Evolutionary conservation across 2,113 vertebrate species (phyloP).

Genomic region (Lepisosteus oculatus): DNA sequence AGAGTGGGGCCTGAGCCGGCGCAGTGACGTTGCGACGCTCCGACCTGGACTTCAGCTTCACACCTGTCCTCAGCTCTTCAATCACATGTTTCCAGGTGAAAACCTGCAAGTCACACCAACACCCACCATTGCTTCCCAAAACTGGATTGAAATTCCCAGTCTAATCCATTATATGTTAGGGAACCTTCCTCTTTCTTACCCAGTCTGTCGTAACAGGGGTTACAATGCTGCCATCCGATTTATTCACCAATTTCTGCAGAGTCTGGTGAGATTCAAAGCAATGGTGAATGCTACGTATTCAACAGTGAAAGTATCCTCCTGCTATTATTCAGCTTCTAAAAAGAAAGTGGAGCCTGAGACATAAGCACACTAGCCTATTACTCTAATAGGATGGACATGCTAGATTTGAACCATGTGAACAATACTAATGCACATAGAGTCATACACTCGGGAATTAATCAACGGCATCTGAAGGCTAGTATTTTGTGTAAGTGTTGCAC

Average conservation of each 20-base stretch:
- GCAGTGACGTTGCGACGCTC: fast-evolving
- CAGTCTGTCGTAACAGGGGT: constrained; percentile 12
- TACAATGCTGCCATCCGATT: constrained; percentile 18
- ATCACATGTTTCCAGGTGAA: constrained; percentile 43
- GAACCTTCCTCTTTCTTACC: constrained; percentile 21
- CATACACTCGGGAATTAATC: too few relatives aligned
- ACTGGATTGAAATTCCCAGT: not conserved
- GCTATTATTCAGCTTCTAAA: too few relatives aligned
- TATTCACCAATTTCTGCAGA: constrained; percentile 33
- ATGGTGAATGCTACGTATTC: too few relatives aligned
- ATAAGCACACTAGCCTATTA: too few relatives aligned
- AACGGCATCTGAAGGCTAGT: too few relatives aligned
- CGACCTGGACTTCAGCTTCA: constrained; percentile 34
- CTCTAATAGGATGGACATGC: too few relatives aligned
- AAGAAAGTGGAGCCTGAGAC: too few relatives aligned
- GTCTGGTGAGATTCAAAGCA: constrained; percentile 14
- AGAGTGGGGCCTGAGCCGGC: not conserved
- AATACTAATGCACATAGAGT: too few relatives aligned
- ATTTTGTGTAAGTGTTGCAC: too few relatives aligned
- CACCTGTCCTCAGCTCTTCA: constrained; percentile 46
- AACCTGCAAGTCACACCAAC: constrained; percentile 24
- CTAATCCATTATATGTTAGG: not conserved
- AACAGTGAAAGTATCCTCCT: too few relatives aligned
- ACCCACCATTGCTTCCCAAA: not conserved
- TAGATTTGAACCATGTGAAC: too few relatives aligned